Conservation (phyloP, 37 sponge, comb jelly and placozoan species). For the Geodia barretti region DNA sequence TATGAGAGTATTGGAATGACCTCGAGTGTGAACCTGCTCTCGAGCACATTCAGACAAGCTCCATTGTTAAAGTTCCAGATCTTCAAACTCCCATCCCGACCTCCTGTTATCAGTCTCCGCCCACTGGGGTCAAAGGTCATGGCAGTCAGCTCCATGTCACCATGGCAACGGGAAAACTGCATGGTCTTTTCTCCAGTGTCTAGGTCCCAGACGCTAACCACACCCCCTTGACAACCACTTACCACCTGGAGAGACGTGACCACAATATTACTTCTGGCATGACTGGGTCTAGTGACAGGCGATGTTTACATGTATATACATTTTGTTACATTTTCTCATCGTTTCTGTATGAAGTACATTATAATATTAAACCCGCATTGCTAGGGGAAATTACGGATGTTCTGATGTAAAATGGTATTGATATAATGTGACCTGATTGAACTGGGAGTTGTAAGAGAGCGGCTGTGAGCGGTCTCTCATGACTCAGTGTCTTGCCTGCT, state of each 20-base stretch:
- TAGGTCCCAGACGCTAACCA: conserved; percentile 93
- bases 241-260: conserved; percentile 67
- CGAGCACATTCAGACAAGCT: conserved; percentile 76
- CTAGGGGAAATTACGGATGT: too few relatives aligned
- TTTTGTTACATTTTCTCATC: too few relatives aligned
- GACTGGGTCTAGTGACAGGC: background rate
- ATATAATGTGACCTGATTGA: conserved; percentile 84
- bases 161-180: conserved; percentile 88
- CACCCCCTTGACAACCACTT: conserved; percentile 87
- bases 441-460: conserved; percentile 91
- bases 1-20: conserved; percentile 5
- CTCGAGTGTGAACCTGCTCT: conserved; percentile 57
- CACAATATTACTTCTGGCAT: background rate
- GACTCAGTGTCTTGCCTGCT: conserved; percentile 47
- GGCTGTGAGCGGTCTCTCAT: conserved; percentile 78
- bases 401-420: too few relatives aligned
- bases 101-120: conserved; percentile 86
- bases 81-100: conserved; percentile 88
- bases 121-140: conserved; percentile 91
- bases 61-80: conserved; percentile 99
- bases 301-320: too few relatives aligned
- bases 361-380: too few relatives aligned
- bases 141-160: conserved; percentile 89
- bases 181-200: conserved; percentile 91
- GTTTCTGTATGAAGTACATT: too few relatives aligned